Percentiles rank a stretch among this genome's conserved stretches.
These are phyloP conservation scores for Tetrax tetrax DNA, from an alignment of 2,113 vertebrate genomes.

Conservation along the genomic window DNA sequence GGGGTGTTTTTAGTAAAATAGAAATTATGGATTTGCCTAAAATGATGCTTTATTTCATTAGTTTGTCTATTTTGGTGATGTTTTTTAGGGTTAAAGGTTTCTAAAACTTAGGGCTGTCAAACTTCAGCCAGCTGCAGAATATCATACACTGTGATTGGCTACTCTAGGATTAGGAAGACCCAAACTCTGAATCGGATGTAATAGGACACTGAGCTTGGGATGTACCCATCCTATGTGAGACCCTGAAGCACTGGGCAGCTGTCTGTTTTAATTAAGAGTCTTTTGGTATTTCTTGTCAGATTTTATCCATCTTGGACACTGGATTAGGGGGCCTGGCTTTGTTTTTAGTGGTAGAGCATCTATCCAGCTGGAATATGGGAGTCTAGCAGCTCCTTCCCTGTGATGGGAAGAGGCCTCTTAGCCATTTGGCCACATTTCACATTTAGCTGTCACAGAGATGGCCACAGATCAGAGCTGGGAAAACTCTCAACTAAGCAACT, in stretches of 20 bases:
- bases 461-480: not conserved
- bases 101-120: not conserved
- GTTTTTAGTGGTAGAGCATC: not conserved
- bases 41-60: not conserved
- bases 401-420: not conserved
- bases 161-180: not conserved
- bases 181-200: not conserved
- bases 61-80: not conserved
- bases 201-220: not conserved
- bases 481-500: not conserved
- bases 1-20: not conserved
- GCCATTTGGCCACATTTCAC: not conserved
- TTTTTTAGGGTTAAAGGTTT: not conserved
- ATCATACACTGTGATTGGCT: not conserved
- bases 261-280: not conserved
- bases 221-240: fast-evolving
- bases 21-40: not conserved
- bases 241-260: not conserved
- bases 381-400: not conserved
- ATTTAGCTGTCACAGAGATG: not conserved
- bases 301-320: not conserved
- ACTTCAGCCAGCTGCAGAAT: not conserved
- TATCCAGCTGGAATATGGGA: not conserved
- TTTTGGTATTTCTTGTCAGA: not conserved
- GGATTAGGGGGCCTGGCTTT: not conserved